Conservation (phyloP, 2,888 invertebrate species). For the Aleiodes leptofemur region DNA sequence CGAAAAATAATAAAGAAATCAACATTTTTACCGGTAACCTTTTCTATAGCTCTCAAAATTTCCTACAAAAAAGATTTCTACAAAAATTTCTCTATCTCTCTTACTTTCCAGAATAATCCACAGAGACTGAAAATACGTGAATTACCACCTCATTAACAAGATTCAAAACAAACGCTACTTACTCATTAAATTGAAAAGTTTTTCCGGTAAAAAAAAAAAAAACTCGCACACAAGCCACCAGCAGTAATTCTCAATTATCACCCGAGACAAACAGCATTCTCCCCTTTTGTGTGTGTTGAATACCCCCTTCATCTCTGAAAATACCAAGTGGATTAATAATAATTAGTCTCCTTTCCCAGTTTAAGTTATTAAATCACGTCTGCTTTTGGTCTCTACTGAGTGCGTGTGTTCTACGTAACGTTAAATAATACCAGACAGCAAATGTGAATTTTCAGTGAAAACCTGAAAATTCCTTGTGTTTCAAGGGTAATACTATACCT, state of each 20-base stretch:
- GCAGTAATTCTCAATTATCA: slow-evolving; percentile 20
- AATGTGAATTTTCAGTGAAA: not conserved
- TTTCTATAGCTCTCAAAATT: too few species aligned
- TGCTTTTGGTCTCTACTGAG: not conserved
- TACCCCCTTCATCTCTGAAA: slow-evolving; percentile 6
- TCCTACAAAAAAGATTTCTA: too few species aligned
- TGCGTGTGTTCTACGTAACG: not conserved
- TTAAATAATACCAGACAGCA: slow-evolving; percentile 5
- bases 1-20: too few species aligned
- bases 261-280: not conserved
- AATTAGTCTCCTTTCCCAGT: slow-evolving; percentile 5
- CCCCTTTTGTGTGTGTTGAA: slow-evolving; percentile 7
- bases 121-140: too few species aligned
- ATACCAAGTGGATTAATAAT: slow-evolving; percentile 26
- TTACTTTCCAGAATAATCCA: too few species aligned
- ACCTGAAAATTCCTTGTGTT: not conserved
- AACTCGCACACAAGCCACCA: not conserved
- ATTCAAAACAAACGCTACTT: too few species aligned
- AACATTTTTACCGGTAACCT: too few species aligned
- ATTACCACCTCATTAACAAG: too few species aligned
- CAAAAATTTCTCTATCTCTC: too few species aligned
- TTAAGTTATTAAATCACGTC: slow-evolving; percentile 5
- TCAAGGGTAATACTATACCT: not conserved
- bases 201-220: not conserved
- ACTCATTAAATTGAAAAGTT: slow-evolving; percentile 12